Evolutionary conservation across 1,140 invertebrate species (phyloP).

Genomic region (Drosophila micromelanica): DNA sequence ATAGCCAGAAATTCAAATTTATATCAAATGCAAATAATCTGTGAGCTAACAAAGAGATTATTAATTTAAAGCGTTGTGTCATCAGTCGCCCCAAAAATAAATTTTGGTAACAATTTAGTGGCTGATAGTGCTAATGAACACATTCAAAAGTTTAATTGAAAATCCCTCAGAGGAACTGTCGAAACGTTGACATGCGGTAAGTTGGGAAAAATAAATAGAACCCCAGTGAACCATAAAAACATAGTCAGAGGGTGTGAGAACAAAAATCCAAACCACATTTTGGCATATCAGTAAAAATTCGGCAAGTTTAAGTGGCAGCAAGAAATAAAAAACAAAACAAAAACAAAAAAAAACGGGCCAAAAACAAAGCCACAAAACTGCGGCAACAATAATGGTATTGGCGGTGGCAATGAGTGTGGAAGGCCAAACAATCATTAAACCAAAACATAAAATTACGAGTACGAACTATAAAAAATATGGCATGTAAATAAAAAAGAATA

Average conservation of each 20-base stretch:
- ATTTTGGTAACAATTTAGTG: neutral
- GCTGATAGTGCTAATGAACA: neutral
- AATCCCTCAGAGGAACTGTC: neutral
- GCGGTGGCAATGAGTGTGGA: constrained; percentile 1
- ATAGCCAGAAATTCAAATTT: no score
- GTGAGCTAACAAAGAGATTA: no score
- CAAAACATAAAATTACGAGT: constrained; percentile 55
- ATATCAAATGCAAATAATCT: no score
- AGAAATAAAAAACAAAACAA: neutral
- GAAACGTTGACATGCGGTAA: neutral
- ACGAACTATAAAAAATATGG: constrained; percentile 19
- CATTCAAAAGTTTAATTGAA: constrained; percentile 1
- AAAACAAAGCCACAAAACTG: constrained; percentile 23
- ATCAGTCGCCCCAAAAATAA: no score
- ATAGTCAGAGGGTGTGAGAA: neutral
- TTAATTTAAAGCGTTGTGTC: no score
- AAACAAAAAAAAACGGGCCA: neutral
- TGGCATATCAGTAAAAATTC: constrained; percentile 42
- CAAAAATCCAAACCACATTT: constrained; percentile 25
- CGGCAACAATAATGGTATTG: constrained; percentile 15
- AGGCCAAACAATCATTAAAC: constrained; percentile 51
- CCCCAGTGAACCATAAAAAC: neutral
- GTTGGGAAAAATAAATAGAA: constrained; percentile 1
- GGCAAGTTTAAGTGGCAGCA: constrained; percentile 20
- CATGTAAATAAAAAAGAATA: constrained; percentile 21